Evolutionary conservation across 2,888 invertebrate species (phyloP), one percentile per base, ranked within the genome.

Genomic region (Nomada flava): DNA sequence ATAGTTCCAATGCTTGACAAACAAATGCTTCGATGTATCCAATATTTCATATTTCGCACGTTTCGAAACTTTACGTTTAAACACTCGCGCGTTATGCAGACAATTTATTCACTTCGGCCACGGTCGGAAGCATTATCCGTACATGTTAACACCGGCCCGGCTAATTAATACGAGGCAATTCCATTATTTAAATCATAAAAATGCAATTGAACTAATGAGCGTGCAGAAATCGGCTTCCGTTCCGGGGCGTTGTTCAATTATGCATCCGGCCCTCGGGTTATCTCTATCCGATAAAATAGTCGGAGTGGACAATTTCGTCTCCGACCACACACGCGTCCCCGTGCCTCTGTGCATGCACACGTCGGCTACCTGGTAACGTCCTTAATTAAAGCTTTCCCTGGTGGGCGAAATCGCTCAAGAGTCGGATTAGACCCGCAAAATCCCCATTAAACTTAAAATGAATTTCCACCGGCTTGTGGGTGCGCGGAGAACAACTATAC

Each of bases 381-480:
- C 86, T 87, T 88, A 88, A 87, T 87, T 88, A 87, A 84, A 84
- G 84, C 75, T 84, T 79, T 76, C 78, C 84, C 72, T 63, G 55
- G 81, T 74, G 82, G 83, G 76, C 73, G 80, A 84, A 89, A 88
- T 89, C 87, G 83, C 84, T 86, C 81, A 84, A 86, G 84, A 83
- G 83, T 74, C 86, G 86, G 86, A 88, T 89, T 87, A 89, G 82
- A 71, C 75, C 79, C 65, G 74, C 76, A 76, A 88, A 82, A 85
- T 86, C 82, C 83, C 85, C 83, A 83, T 84, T 87, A 83, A 85
- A 85, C 84, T 86, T 86, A 82, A 88, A 89, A 89, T 89, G 89
- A 89, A 87, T 89, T 90, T 89, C 82, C 79, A 85, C 73, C 80
- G 75, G 67, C 52, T 64, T 55, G 63, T 57, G 69, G 76, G 73